These are phyloP conservation scores for Caenorhabditis briggsae DNA, from an alignment of 1,140 invertebrate genomes.

Conservation along the genomic window DNA sequence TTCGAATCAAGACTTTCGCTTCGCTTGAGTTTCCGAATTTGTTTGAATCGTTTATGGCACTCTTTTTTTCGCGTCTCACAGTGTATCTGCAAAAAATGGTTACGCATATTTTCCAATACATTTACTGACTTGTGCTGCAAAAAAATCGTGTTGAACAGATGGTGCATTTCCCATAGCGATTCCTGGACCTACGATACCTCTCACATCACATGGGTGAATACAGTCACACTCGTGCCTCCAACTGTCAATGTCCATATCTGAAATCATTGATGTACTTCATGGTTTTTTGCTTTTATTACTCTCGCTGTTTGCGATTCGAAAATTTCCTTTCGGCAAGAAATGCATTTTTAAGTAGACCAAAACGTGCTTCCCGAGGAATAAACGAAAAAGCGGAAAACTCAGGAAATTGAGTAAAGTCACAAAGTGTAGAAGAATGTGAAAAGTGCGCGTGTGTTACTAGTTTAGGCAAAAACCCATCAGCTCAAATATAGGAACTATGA, in stretches of 20 bases:
- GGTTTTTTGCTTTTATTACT: no score
- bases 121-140: not conserved
- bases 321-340: no score
- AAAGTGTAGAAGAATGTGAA: not conserved
- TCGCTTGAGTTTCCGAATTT: conserved; percentile 5
- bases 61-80: conserved; percentile 38
- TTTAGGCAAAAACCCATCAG: no score
- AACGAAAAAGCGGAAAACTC: not conserved
- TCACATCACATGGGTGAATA: conserved; percentile 31
- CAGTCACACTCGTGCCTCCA: conserved; percentile 45
- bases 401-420: conserved; percentile 32
- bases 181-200: conserved; percentile 6
- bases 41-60: conserved; percentile 41
- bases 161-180: conserved; percentile 27
- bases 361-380: not conserved
- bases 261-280: not conserved
- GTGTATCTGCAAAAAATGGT: conserved; percentile 16
- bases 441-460: not conserved
- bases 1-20: not conserved
- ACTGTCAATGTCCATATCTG: conserved; percentile 44
- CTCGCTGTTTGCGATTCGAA: no score
- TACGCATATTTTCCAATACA: not conserved
- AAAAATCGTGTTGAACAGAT: conserved; percentile 48
- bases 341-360: not conserved
- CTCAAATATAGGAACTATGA: no score